Evolutionary conservation across 1,140 invertebrate species (phyloP).

Genomic region (Trichoplusia ni): DNA sequence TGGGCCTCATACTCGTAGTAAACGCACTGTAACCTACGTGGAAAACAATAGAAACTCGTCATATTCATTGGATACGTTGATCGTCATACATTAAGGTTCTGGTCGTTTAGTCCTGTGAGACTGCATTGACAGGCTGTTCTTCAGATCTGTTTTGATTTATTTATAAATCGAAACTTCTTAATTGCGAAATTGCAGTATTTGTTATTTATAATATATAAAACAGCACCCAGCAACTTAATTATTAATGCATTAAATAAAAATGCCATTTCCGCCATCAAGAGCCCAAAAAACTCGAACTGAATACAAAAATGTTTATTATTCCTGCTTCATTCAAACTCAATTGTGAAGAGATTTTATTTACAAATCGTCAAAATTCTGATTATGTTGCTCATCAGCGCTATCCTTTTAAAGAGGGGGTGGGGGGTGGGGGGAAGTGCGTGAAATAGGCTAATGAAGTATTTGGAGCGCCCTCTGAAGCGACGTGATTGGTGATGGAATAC

Average conservation of each 20-base stretch:
- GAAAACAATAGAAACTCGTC: too few relatives aligned
- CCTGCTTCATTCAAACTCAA: slow-evolving; percentile 5
- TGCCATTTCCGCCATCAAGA: neutral
- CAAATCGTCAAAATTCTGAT: slow-evolving; percentile 26
- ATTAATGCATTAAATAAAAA: slow-evolving; percentile 15
- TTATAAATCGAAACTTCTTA: neutral
- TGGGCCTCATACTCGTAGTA: too few relatives aligned
- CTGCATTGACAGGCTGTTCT: too few relatives aligned
- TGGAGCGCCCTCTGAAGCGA: slow-evolving; percentile 24
- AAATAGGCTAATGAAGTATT: slow-evolving; percentile 47
- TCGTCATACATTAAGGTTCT: too few relatives aligned
- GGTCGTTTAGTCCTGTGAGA: too few relatives aligned
- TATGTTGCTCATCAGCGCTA: slow-evolving; percentile 25
- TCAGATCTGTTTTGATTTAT: too few relatives aligned
- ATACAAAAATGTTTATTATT: slow-evolving; percentile 1
- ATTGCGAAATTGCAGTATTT: too few relatives aligned
- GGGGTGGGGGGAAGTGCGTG: neutral
- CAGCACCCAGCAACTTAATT: neutral
- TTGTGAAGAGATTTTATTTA: slow-evolving; percentile 26
- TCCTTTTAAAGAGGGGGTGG: slow-evolving; percentile 12
- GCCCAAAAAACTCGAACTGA: neutral
- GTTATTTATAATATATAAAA: neutral
- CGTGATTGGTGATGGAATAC: slow-evolving; percentile 46
- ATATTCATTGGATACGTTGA: too few relatives aligned
- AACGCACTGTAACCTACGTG: too few relatives aligned